Base-by-base conservation (phyloP, 2,113 vertebrate species). In the Poecilia latipinna region DNA sequence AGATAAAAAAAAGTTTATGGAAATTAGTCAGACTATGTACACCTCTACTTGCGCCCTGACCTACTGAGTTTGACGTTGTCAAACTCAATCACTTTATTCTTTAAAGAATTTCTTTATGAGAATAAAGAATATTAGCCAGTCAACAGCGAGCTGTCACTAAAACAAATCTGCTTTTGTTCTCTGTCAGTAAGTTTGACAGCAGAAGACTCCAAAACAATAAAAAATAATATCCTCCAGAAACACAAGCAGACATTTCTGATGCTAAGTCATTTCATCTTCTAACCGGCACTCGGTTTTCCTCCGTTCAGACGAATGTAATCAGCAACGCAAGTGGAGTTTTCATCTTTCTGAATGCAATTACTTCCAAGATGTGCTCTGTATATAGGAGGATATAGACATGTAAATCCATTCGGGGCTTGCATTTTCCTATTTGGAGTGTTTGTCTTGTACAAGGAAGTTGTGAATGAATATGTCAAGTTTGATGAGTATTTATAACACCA, bases 401-500 rank as follows among this genome's bases (percentile, higher is more conserved):
- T 70, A 82, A 76, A 79, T 80, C n/a, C 26, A 68, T 73, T 82
- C 65, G 44, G 17, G 72, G 54, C 67, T 63, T 68, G 12, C 44
- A 5, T 66, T 73, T 69, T 70, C 11, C 29, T 29, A 57, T 75
- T 24, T 61, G 28, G 66, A 42, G 37, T 72, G 32, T 64, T 57
- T 76, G 0, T 76, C 39, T 37, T 69, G 73, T 44, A 54, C 48
- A 29, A 76, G 26, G 67, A 82, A 71, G 37, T 75, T 84, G 66
- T 39, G 31, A 65, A 61, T 69, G 63, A 42, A 70, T 0, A 32
- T 10, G 72, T 77, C 86, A 84, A 70, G 78, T 83, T 84, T 48
- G 66, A 86, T 90, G 74, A 72, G 78, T 77, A 76, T 78, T 86
- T 80, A 60, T 71, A 83, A 79, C 65, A 87, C 68, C 63, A 69